phyloP scores from a whole-genome alignment of 2,888 invertebrate species.

The Belgica antarctica region DNA sequence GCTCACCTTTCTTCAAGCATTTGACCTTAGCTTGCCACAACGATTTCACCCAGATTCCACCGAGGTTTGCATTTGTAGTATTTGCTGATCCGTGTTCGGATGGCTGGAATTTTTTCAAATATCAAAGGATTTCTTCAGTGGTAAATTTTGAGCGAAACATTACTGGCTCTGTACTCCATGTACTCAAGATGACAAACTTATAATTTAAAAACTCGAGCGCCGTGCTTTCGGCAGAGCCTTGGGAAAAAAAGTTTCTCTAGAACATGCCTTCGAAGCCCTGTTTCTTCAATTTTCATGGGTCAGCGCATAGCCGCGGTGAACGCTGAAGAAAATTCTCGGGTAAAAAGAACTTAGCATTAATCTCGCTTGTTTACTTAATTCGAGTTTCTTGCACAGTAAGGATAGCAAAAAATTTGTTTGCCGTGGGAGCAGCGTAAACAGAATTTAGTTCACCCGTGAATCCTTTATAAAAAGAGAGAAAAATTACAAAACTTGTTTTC shows the following conservation, averaged over 20 bases:
- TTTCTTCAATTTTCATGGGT: conserved; percentile 8
- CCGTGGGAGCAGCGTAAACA: not conserved
- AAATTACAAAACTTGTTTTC: not conserved
- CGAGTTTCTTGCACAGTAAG: not conserved
- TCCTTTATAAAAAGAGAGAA: not conserved
- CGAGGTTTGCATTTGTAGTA: no score
- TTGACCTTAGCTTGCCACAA: not conserved
- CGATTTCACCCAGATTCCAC: no score
- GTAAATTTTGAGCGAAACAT: no score
- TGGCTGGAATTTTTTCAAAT: no score
- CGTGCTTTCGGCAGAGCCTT: no score
- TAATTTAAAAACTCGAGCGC: no score
- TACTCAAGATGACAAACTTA: no score
- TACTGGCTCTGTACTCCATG: no score
- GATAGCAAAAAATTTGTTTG: not conserved
- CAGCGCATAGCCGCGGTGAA: not conserved
- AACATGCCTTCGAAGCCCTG: not conserved
- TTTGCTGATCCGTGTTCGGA: no score
- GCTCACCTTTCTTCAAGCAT: no score
- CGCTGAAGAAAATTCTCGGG: not conserved
- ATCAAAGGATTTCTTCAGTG: no score
- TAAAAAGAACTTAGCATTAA: conserved; percentile 18
- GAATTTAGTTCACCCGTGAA: not conserved
- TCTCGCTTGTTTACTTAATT: conserved; percentile 2
- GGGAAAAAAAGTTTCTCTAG: no score